A percentile compares a stretch with the other conserved stretches of the same genome.
Evolutionary conservation across 1,140 invertebrate species (phyloP).

Genomic region (Drosophila triauraria): DNA sequence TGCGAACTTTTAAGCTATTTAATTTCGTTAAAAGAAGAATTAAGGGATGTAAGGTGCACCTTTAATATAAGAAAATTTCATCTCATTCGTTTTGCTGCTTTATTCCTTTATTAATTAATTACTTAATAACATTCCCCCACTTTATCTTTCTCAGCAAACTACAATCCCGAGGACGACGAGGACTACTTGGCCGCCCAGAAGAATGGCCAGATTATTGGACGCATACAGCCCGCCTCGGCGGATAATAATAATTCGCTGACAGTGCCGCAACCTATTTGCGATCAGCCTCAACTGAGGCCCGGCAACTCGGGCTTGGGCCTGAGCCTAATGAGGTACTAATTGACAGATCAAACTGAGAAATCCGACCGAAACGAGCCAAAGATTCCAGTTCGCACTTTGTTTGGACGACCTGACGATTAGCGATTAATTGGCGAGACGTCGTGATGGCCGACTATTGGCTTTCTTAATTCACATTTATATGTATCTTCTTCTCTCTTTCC

Average conservation of each 20-base stretch:
- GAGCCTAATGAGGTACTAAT: constrained; percentile 76
- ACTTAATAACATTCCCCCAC: not conserved
- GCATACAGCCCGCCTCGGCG: constrained; percentile 59
- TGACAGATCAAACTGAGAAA: constrained; percentile 29
- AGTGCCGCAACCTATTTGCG: constrained; percentile 75
- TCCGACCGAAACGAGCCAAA: constrained; percentile 19
- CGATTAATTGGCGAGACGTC: constrained; percentile 39
- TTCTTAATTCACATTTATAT: constrained; percentile 33
- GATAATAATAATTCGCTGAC: constrained; percentile 82
- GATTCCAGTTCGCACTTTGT: constrained; percentile 47
- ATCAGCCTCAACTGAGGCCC: constrained; percentile 71
- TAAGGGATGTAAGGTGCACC: not conserved
- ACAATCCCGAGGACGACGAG: constrained; percentile 84
- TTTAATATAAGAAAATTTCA: no score
- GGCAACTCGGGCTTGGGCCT: constrained; percentile 61
- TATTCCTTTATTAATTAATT: no score
- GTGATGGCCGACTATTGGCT: constrained; percentile 27
- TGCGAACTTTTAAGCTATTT: not conserved
- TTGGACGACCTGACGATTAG: constrained; percentile 31
- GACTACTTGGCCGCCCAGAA: constrained; percentile 73
- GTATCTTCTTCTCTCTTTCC: not conserved
- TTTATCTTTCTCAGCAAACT: constrained; percentile 68
- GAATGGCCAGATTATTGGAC: constrained; percentile 71
- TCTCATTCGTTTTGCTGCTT: no score
- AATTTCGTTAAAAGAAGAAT: not conserved